Conservation (phyloP, 2,888 invertebrate genomes). For the Sphecodes monilicornis region DNA sequence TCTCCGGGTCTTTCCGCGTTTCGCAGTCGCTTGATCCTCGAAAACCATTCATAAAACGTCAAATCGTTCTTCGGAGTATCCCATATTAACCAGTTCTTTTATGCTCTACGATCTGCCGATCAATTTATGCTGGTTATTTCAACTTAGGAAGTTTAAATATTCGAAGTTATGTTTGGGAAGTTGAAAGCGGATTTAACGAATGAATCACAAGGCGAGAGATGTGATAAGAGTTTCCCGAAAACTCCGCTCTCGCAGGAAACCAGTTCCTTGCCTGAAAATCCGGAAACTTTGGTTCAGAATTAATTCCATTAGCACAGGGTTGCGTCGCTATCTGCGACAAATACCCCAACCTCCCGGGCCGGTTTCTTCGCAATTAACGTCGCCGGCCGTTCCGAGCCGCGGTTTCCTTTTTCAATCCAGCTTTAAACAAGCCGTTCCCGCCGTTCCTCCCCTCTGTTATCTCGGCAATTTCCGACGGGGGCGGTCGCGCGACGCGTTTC, state of each 20-base stretch:
- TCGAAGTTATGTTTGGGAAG: background rate
- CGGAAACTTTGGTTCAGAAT: slow-evolving; percentile 8
- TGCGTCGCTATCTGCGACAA: slow-evolving; percentile 7
- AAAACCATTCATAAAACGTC: background rate
- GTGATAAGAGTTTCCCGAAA: slow-evolving; percentile 9
- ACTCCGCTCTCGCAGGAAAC: background rate
- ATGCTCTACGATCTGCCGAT: no score
- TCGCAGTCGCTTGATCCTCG: background rate
- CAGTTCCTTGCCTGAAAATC: slow-evolving; percentile 4
- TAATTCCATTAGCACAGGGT: slow-evolving; percentile 34
- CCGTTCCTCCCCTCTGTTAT: background rate
- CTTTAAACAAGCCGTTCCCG: slow-evolving; percentile 16
- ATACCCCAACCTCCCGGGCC: background rate
- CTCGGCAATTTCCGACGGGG: slow-evolving; percentile 27
- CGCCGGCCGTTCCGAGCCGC: slow-evolving; percentile 19
- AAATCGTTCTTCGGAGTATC: background rate
- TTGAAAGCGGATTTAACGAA: slow-evolving; percentile 15
- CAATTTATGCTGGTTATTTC: background rate
- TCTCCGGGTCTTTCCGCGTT: background rate
- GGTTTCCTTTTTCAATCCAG: slow-evolving; percentile 41
- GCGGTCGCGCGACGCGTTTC: slow-evolving; percentile 12
- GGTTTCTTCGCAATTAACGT: slow-evolving; percentile 47
- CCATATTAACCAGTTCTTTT: no score
- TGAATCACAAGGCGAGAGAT: background rate
- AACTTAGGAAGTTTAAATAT: slow-evolving; percentile 3